Evolutionary conservation across 1,140 invertebrate genomes (phyloP), one percentile per base, ranked within the genome.

Genomic region (Ganaspis sp.): DNA sequence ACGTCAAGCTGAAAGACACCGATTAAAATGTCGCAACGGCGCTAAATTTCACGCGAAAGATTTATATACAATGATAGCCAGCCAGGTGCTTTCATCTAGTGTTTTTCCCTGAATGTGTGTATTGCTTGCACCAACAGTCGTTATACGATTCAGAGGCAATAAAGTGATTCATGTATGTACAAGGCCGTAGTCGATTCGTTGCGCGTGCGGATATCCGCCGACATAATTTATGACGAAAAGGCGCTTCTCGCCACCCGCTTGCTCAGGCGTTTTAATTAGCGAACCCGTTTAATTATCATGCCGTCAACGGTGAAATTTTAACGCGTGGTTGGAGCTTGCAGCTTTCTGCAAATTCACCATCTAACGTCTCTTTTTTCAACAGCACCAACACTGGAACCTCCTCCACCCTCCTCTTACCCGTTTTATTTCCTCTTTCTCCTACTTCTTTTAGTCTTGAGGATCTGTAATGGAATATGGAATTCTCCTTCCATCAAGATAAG

Each of bases 281-380:
- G 77, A 40, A 69, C 45, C 42, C 73, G 81, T 85, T 84, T 85
- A 84, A 85, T 85, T 85, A 85, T 81, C 75, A 81, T 76, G 71
- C 77, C 71, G 80, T 77, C 74, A 64, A 17, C 38, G 49, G 70
- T 74, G 75, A 81, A 76, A 73, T 82, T 75, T 64, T 64, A 69
- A 53, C 73, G 54, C 49, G 17, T 40, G 21, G 34, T 73, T 64
- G 15, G 58, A 64, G 58, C 29, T 64, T 34, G 23, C 58, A 29
- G 4, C 23, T 64, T 64, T 64, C 26, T 34, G 26, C 58, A 29
- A 64, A 29, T 29, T 26, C 21, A 12, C 21, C 21, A 64, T 6
- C 9, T 26, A 64, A 64, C 19, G 9, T 45, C 42, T 45, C n/a
- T 45, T 45, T n/a, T 15, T 45, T 42, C 11, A 17, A 58, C 21